Percentiles rank a stretch among this genome's conserved stretches.
Evolutionary conservation across 2,888 invertebrate genomes (phyloP).

Genomic region (Chesias legatella): DNA sequence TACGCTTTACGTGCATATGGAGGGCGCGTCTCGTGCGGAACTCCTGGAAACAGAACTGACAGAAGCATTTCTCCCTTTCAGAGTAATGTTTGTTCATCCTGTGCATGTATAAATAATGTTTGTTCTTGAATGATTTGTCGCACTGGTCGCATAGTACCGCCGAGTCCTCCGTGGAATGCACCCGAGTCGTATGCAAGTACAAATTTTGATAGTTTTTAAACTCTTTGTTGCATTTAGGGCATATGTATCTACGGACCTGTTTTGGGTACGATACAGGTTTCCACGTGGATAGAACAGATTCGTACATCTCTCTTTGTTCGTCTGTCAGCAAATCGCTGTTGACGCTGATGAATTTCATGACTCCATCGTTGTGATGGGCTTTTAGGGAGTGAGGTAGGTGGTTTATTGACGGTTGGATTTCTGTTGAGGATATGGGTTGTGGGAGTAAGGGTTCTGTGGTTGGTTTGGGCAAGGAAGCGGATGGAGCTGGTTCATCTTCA

Average conservation of each 20-base stretch:
- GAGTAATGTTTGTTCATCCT: constrained; percentile 75
- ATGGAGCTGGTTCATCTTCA: constrained; percentile 7
- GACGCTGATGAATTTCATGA: constrained; percentile 62
- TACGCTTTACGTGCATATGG: constrained; percentile 65
- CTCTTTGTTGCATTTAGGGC: constrained; percentile 65
- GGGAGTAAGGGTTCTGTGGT: background rate
- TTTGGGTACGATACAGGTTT: constrained; percentile 65
- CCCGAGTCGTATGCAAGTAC: constrained; percentile 65
- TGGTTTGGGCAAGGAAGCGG: constrained; percentile 5
- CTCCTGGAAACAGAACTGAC: constrained; percentile 69
- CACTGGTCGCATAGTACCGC: constrained; percentile 66
- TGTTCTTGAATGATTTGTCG: constrained; percentile 70
- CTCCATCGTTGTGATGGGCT: constrained; percentile 27
- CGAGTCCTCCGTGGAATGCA: constrained; percentile 66
- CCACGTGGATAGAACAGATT: constrained; percentile 66
- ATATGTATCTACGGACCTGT: constrained; percentile 57
- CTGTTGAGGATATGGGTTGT: background rate
- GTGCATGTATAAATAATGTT: constrained; percentile 74
- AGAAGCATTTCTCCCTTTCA: constrained; percentile 63
- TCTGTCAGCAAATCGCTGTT: constrained; percentile 57
- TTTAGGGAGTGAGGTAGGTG: constrained; percentile 3
- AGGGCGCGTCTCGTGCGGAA: constrained; percentile 62
- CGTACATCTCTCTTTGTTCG: constrained; percentile 71
- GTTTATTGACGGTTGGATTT: background rate
- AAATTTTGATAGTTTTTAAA: constrained; percentile 72